Conservation (phyloP, 1,140 invertebrate species). For the Leptestheria dahalacensis region DNA sequence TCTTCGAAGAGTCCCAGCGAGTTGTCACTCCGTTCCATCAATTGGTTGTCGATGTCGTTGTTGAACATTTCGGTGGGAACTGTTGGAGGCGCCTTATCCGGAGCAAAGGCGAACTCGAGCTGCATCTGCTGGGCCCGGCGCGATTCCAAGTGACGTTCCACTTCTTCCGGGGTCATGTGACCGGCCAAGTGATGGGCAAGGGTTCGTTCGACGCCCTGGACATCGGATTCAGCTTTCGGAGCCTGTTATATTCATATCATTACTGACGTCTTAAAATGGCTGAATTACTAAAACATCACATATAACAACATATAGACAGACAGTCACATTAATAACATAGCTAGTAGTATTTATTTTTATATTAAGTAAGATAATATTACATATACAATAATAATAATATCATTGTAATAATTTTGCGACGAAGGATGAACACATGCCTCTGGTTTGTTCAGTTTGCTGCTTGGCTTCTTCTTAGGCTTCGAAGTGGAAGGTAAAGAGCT, state of each 20-base stretch:
- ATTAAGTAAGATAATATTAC: too few relatives aligned
- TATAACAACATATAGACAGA: too few relatives aligned
- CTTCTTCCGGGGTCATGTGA: conserved; percentile 79
- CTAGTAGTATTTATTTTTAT: too few relatives aligned
- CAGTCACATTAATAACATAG: too few relatives aligned
- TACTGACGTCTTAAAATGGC: too few relatives aligned
- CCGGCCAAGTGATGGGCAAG: conserved; percentile 39
- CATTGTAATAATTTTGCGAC: too few relatives aligned
- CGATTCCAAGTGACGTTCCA: conserved; percentile 74
- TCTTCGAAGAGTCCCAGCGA: conserved; percentile 9
- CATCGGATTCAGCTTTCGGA: not conserved
- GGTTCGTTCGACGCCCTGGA: not conserved
- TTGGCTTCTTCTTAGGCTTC: conserved; percentile 15
- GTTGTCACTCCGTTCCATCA: conserved; percentile 1
- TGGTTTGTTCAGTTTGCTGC: not conserved
- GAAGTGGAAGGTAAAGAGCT: conserved; percentile 23
- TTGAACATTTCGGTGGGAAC: conserved; percentile 86
- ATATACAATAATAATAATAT: too few relatives aligned
- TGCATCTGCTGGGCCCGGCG: conserved; percentile 35
- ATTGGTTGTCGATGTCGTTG: conserved; percentile 65
- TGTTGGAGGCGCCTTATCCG: conserved; percentile 68
- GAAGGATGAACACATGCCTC: not conserved
- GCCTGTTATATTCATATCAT: too few relatives aligned
- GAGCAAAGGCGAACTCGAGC: conserved; percentile 48
- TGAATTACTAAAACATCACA: too few relatives aligned